Evolutionary conservation across 2,888 invertebrate species (phyloP).

Genomic region (Rambutsinella grinnellia): DNA sequence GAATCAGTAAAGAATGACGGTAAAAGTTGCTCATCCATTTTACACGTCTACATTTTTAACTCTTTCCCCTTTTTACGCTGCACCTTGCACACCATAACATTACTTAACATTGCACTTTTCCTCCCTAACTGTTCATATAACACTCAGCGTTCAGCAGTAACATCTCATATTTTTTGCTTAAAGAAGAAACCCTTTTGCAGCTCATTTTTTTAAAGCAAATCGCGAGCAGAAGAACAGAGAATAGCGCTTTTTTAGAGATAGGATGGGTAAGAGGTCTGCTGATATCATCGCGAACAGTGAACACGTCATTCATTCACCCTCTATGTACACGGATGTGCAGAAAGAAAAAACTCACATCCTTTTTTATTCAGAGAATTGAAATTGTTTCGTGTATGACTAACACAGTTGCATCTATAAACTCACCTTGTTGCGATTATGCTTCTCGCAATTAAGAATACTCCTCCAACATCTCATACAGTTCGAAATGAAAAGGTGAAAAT

Average conservation of each 20-base stretch:
- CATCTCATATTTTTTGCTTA: background rate
- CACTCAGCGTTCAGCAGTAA: background rate
- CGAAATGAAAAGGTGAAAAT: background rate
- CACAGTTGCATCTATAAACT: too few species aligned
- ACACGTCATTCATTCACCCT: background rate
- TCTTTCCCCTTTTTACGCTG: background rate
- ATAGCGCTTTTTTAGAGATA: background rate
- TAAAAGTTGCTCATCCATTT: background rate
- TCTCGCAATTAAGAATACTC: too few species aligned
- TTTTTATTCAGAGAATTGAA: background rate
- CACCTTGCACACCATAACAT: background rate
- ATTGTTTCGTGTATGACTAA: too few species aligned
- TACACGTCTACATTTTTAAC: background rate
- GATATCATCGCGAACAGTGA: background rate
- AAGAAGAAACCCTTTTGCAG: background rate
- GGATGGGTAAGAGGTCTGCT: too few species aligned
- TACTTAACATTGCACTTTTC: background rate
- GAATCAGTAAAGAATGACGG: background rate
- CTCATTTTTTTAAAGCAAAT: background rate
- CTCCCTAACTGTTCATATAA: background rate
- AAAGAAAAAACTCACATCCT: background rate
- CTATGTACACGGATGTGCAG: background rate
- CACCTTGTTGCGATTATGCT: too few species aligned
- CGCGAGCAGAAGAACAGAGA: background rate
- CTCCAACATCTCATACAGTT: too few species aligned